Base-by-base conservation (phyloP, 2,888 invertebrate species). In the Pammene fasciana region DNA sequence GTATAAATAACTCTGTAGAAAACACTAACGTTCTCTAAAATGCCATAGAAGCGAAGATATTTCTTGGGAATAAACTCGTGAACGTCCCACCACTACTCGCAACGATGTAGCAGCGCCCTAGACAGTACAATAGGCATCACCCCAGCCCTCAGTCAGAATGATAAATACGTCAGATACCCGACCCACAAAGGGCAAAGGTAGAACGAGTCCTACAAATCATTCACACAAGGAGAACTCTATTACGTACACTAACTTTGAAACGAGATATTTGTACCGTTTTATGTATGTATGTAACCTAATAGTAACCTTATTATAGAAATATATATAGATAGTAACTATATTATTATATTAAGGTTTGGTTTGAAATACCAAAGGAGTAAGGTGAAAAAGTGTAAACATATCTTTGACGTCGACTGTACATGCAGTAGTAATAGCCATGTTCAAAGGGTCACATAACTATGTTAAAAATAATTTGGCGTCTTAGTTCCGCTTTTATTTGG, bases 231-330 rank as follows among this genome's bases (percentile, higher is more conserved):
- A 73, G 61, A 66, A 57, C 61, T 48, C 71, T 54, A 71, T 74
- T 75, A 72, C 61, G 70, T 64, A 59, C 70, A 70, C 72, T 72
- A 72, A 72, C 73, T 75, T 71, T 67, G 59, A 71, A 76, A 73
- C 67, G 71, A 73, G 64, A 73, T 81, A 78, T 79, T 79, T 76
- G 71, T 73, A 74, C 71, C 75, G 73, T 70, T 73, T 78, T 74
- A 73, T 18, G 11, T 16, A 11, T 38, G 8, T 26, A n/a, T 5
- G 26, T 52, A 13, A 14, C 5, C 7, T n/a, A 14, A 5, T 14
- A 41, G 10, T 2, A 9, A 41, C 41, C 41, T 10, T 41, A 2
- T 10, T 9, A 2, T 10, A 41, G 5, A 41, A 9, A 9, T 41
- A 10, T n/a, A n/a, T n/a, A n/a, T n/a, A n/a, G n/a, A 9, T 41